Evolutionary conservation across 2,888 invertebrate species (phyloP).

Genomic region (Phengaris alcon): DNA sequence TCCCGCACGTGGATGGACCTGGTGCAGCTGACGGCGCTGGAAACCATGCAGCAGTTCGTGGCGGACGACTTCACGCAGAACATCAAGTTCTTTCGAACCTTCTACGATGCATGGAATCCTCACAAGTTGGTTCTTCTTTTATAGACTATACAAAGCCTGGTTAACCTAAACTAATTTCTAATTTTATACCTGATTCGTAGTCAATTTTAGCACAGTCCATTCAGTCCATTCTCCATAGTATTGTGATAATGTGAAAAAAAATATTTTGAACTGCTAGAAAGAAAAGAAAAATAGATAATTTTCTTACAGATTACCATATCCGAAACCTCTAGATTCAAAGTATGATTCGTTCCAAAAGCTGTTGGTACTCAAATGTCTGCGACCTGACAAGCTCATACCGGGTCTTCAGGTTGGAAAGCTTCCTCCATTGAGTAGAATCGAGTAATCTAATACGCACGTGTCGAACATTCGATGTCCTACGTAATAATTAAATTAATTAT

Average conservation of each 20-base stretch:
- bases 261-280: too few species aligned
- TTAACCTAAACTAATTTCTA: too few species aligned
- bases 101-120: slow-evolving; percentile 84
- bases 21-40: slow-evolving; percentile 83
- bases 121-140: slow-evolving; percentile 70
- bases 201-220: too few species aligned
- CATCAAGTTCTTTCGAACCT: slow-evolving; percentile 77
- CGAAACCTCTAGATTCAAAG: slow-evolving; percentile 81
- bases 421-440: not conserved
- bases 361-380: slow-evolving; percentile 86
- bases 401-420: slow-evolving; percentile 76
- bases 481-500: too few species aligned
- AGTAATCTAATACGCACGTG: not conserved
- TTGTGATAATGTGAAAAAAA: too few species aligned
- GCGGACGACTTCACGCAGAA: slow-evolving; percentile 74
- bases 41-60: slow-evolving; percentile 81
- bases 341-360: slow-evolving; percentile 87
- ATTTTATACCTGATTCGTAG: too few species aligned
- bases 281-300: not conserved
- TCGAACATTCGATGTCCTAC: too few species aligned
- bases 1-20: slow-evolving; percentile 89
- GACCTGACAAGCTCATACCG: slow-evolving; percentile 90
- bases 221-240: too few species aligned
- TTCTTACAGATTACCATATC: slow-evolving; percentile 78
- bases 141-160: too few species aligned